These are phyloP conservation scores for Microctonus hyperodae DNA, from an alignment of 2,888 invertebrate genomes.

Conservation along the genomic window DNA sequence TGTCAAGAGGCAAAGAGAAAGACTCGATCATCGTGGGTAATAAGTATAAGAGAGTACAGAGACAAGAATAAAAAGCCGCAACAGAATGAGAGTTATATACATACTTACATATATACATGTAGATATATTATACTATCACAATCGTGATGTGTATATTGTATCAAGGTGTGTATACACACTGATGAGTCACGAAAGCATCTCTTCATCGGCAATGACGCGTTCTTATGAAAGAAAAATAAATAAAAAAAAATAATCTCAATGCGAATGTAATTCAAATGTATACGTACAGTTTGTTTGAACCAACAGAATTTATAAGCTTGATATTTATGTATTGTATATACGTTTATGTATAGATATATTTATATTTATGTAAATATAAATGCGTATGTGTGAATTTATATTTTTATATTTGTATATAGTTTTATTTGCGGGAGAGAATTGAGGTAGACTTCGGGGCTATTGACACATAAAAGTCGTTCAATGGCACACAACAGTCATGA, in stretches of 20 bases:
- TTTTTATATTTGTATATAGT: too few species aligned
- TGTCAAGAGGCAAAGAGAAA: slow-evolving; percentile 12
- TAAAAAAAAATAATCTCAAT: background rate
- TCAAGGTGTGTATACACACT: background rate
- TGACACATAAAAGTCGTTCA: background rate
- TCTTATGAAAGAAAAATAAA: background rate
- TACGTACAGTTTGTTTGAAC: too few species aligned
- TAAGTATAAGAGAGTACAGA: background rate
- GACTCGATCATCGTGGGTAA: background rate
- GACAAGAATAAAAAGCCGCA: slow-evolving; percentile 25
- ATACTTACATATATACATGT: too few species aligned
- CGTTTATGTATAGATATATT: background rate
- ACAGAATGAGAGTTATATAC: slow-evolving; percentile 24
- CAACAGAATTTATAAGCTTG: background rate
- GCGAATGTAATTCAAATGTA: background rate
- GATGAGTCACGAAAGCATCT: background rate
- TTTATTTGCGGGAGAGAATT: background rate
- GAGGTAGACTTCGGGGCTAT: background rate
- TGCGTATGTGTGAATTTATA: too few species aligned
- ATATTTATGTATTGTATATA: background rate
- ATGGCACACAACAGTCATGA: background rate
- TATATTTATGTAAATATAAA: too few species aligned
- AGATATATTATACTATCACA: slow-evolving; percentile 44
- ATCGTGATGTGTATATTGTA: slow-evolving; percentile 30
- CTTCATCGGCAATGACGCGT: background rate